Evolutionary conservation across 2,888 invertebrate genomes (phyloP), one percentile per base, ranked within the genome.

Genomic region (Leistus spinibarbis): DNA sequence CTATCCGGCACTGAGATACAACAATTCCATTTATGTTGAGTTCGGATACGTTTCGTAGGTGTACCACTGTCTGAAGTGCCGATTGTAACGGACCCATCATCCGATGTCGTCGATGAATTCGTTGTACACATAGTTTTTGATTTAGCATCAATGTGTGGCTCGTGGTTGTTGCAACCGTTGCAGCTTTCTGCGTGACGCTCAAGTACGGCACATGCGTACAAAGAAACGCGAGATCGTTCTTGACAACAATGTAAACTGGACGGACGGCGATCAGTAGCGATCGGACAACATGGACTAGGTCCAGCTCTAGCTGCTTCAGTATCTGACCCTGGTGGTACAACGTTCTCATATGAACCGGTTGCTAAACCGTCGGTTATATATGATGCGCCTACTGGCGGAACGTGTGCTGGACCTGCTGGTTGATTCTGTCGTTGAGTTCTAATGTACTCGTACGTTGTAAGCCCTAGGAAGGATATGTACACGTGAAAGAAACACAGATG

Each of bases 361-460:
- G 17, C 19, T 20, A 57, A 19, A 57, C 17, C 1, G 17, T 19
- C 19, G 57, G 16, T 20, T 19, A 19, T 20, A 7, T 19, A 16
- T 16, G 57, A 57, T 7, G 17, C 57, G 57, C 17, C 17, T 2
- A 19, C 19, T 20, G 7, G 17, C 57, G 10, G 57, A 40, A 1
- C 40, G 19, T 20, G 10, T 16, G 54, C 23, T 13, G n/a, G 68
- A 54, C 72, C 19, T 40, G 56, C 53, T n/a, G 73, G 57, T 20
- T 82, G 83, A 77, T 82, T 84, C 80, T 88, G 88, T 0, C 89
- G 86, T 78, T 86, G 85, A 77, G 85, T 85, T 1, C 90, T 86
- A 71, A 96, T 94, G 85, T 96, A 96, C 83, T 96, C 96, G 86
- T 96, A 97, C 0, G 96, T 97, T 19, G 96, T 95, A 86, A 63